Evolutionary conservation across 1,140 invertebrate genomes (phyloP).

Genomic region (Drosophila navojoa): DNA sequence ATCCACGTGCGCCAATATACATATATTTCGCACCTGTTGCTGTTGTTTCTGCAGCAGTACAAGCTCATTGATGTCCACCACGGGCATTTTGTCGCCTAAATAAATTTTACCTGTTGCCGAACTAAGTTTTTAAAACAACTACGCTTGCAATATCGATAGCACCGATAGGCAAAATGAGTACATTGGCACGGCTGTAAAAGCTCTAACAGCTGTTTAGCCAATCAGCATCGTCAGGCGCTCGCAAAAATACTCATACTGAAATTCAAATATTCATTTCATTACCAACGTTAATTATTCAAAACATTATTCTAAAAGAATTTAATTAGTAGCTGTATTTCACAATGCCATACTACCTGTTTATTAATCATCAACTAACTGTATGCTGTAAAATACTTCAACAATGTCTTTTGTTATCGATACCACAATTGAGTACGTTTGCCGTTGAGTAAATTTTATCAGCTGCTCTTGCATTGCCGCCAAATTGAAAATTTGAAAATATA

Average conservation of each 20-base stretch:
- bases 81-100: conserved; percentile 56
- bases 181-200: conserved; percentile 13
- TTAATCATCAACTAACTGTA: not conserved
- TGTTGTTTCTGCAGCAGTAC: conserved; percentile 88
- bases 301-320: no score
- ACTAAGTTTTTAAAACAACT: conserved; percentile 28
- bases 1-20: conserved; percentile 99
- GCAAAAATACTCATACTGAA: not conserved
- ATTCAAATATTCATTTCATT: not conserved
- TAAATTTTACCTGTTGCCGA: conserved; percentile 36
- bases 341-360: not conserved
- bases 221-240: not conserved
- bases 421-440: not conserved
- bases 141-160: conserved; percentile 29
- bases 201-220: conserved; percentile 34
- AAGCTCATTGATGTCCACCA: conserved; percentile 66
- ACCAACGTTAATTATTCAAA: not conserved
- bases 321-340: no score
- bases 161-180: conserved; percentile 12
- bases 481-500: no score
- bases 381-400: not conserved
- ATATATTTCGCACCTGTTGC: conserved; percentile 95
- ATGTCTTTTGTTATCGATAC: not conserved
- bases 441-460: not conserved
- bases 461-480: conserved; percentile 1